phyloP scores from a whole-genome alignment of 1,140 invertebrate species.

The Zaprionus gabonicus region DNA sequence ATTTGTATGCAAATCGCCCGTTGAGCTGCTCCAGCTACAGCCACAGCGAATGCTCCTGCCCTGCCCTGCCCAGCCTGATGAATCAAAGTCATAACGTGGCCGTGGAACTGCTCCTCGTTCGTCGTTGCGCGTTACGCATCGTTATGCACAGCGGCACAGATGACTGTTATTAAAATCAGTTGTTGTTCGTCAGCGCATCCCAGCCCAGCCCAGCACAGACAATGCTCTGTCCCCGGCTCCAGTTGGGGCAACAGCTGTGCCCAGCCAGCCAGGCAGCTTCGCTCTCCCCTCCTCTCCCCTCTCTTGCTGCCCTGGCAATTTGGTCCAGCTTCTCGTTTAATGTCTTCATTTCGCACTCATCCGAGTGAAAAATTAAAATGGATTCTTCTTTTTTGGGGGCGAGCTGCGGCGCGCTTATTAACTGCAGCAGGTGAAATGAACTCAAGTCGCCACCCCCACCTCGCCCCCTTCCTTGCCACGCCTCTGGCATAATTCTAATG shows the following conservation, averaged over 20 bases:
- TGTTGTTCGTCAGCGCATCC: slow-evolving; percentile 57
- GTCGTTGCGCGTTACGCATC: slow-evolving; percentile 75
- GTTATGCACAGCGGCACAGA: slow-evolving; percentile 80
- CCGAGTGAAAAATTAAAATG: slow-evolving; percentile 84
- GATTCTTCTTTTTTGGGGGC: slow-evolving; percentile 46
- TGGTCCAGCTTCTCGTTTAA: slow-evolving; percentile 58
- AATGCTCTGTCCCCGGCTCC: slow-evolving; percentile 8
- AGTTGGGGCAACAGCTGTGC: slow-evolving; percentile 59
- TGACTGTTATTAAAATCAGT: slow-evolving; percentile 84
- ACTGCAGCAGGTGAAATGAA: slow-evolving; percentile 71
- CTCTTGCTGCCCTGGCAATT: not conserved
- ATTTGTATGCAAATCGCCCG: slow-evolving; percentile 81
- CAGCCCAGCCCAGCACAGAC: slow-evolving; percentile 27
- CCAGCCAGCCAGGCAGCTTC: slow-evolving; percentile 9
- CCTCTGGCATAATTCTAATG: slow-evolving; percentile 69
- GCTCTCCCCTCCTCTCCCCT: not conserved
- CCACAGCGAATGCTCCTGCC: not conserved
- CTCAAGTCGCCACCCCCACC: not conserved
- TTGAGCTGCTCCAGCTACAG: slow-evolving; percentile 31
- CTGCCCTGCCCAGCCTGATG: slow-evolving; percentile 54
- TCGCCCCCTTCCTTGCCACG: not conserved
- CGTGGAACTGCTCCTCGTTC: slow-evolving; percentile 23
- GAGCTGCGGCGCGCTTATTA: slow-evolving; percentile 54
- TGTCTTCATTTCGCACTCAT: slow-evolving; percentile 83
- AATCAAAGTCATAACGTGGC: slow-evolving; percentile 81